Percentiles rank a stretch among this genome's conserved stretches.
Conservation (phyloP, 2,113 vertebrate genomes). For the Theristicus caerulescens region DNA sequence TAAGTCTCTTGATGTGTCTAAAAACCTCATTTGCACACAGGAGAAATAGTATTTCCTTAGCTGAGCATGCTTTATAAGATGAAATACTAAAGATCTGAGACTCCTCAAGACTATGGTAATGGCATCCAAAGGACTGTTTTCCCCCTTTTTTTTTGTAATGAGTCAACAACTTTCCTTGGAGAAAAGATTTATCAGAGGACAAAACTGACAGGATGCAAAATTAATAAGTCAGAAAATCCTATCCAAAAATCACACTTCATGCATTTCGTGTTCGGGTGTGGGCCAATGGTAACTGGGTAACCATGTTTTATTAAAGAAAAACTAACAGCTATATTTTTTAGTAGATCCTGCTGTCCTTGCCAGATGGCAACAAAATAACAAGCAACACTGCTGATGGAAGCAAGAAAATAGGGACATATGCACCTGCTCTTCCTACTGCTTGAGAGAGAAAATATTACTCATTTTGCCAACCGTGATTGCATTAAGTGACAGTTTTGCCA, state of each 20-base stretch:
- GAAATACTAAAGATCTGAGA: background rate
- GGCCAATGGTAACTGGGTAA: background rate
- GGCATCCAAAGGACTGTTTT: background rate
- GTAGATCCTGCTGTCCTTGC: conserved; percentile 36
- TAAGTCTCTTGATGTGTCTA: background rate
- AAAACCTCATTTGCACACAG: background rate
- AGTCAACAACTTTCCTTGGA: background rate
- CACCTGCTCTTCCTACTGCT: conserved; percentile 38
- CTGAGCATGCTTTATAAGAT: background rate
- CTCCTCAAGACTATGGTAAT: background rate
- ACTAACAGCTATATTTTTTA: conserved; percentile 9
- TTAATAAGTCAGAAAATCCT: background rate
- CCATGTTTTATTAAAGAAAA: conserved; percentile 28
- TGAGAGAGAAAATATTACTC: conserved; percentile 36
- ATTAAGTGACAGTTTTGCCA: conserved; percentile 3
- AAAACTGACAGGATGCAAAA: background rate
- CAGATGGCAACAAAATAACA: conserved; percentile 53
- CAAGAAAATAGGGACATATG: conserved; percentile 46
- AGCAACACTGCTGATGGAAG: conserved; percentile 24
- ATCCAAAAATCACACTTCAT: background rate
- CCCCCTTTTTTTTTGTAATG: background rate
- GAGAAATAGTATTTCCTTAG: background rate
- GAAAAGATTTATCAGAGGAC: background rate
- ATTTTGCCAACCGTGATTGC: background rate
- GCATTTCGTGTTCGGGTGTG: background rate